Evolutionary conservation across 2,888 invertebrate species (phyloP), one percentile per base, ranked within the genome.

Genomic region (Athripsodes cinereus): DNA sequence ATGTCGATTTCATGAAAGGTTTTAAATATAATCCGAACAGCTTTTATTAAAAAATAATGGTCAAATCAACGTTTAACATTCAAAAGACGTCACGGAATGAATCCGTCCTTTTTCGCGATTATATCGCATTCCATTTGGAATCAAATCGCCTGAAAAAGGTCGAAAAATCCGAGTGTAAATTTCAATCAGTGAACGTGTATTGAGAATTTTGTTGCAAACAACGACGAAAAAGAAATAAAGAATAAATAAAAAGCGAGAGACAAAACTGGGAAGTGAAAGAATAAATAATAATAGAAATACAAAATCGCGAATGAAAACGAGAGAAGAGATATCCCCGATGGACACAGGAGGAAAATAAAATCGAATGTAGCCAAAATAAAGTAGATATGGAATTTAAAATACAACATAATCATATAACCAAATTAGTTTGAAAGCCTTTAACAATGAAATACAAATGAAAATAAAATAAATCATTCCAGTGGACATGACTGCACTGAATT

Each of bases 61-160:
- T 40, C 40, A 16, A 40, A 13, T 40, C 13, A 16, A 40, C 13
- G 13, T 40, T 40, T 40, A 40, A 40, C 40, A 40, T 40, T 40
- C 40, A 40, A 40, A 40, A 40, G 40, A 5, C 40, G 13, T 40
- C 40, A 40, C 40, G 40, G 40, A 26, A 40, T 8, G 40, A 40
- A 40, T 40, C 16, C 16, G 5, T 40, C 3, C 16, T 40, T 40
- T 40, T 40, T 40, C 5, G 40, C 40, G 40, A 40, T 40, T 8
- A 40, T 40, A n/a, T 40, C 40, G 40, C 40, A 40, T 40, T 40
- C 40, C 40, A 40, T 40, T 40, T 40, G 40, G 13, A 40, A 40
- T 40, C 40, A 40, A 40, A 40, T 40, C 40, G 40, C 13, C 16
- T 40, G 40, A 40, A 40, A 40, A 40, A 40, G 40, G 40, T 40